Evolutionary conservation across 1,140 invertebrate species (phyloP), one percentile per base, ranked within the genome.

Genomic region (Parapsyche elsis): DNA sequence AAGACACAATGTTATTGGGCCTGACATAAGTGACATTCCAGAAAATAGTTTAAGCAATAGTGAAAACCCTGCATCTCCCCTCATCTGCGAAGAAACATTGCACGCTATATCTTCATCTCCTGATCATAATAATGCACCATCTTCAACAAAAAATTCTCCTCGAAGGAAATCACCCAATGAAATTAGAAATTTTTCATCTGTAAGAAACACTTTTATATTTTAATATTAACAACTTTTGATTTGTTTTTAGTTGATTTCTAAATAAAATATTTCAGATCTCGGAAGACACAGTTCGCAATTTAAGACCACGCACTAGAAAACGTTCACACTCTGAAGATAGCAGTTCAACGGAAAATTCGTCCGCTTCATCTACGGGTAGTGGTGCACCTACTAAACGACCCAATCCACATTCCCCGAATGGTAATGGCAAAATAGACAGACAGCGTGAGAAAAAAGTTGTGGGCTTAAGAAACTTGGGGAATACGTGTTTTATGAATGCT

Each of bases 401-500:
- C n/a, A 82, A n/a, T 85, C 85, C 10, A 82, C 84, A 30, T 85
- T 83, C 76, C 21, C 81, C 84, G 38, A 88, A 88, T 45, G 75
- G 76, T 21, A 81, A 84, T 80, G 86, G 87, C 24, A 88, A 87
- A 81, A 87, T 78, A 83, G 74, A 84, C 79, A 73, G 81, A 46
- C 86, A 86, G 84, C 87, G 90, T 86, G 90, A 92, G 78, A 92
- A 92, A 84, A 93, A 92, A 88, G 91, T 93, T 67, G 92, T 95
- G 81, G 95, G 95, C 30, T 90, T 96, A 83, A 90, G 94, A 84
- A 96, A 96, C 89, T 89, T 96, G 85, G 95, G 95, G 80, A 96
- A 96, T 85, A 96, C 95, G 80, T 96, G 95, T 87, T 96, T 96
- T 87, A 96, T 96, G 95, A 96, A 95, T 88, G 94, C 94, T 76